Conservation (phyloP, 2,113 vertebrate species). For the Aramus guarauna region DNA sequence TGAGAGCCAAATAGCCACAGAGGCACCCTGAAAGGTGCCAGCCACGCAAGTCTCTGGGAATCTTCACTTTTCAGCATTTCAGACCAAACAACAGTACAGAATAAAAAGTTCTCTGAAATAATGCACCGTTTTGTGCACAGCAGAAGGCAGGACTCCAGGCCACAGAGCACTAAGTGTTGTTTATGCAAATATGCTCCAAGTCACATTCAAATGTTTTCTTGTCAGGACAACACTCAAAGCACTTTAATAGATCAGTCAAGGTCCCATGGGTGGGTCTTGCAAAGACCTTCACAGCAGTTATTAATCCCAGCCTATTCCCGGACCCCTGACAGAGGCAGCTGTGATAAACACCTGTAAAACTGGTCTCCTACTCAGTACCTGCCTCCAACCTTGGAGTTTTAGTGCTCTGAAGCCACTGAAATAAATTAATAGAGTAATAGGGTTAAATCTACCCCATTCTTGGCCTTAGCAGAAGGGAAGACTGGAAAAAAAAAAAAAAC, state of each 20-base stretch:
- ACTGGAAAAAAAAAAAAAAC: not conserved
- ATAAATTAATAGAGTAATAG: not conserved
- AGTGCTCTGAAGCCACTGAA: not conserved
- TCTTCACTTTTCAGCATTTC: not conserved
- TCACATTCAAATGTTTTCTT: not conserved
- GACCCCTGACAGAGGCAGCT: not conserved
- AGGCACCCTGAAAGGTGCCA: not conserved
- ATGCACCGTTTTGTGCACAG: fast-evolving
- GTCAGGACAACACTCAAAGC: not conserved
- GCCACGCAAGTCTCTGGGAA: fast-evolving
- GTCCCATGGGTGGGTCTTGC: not conserved
- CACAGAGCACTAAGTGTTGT: not conserved
- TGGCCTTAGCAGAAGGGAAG: not conserved
- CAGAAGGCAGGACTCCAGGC: not conserved
- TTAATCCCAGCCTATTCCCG: not conserved
- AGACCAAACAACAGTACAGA: not conserved
- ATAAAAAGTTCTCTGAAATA: not conserved
- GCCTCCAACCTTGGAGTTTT: not conserved
- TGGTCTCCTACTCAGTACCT: not conserved
- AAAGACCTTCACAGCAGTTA: not conserved
- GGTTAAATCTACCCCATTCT: not conserved
- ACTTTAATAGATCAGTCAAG: not conserved
- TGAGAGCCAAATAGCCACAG: not conserved
- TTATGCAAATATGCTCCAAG: not conserved
- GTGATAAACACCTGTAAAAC: not conserved